Percentiles rank a stretch among this genome's conserved stretches.
Evolutionary conservation across 2,888 invertebrate species (phyloP).

Genomic region (Diarsia brunnea): DNA sequence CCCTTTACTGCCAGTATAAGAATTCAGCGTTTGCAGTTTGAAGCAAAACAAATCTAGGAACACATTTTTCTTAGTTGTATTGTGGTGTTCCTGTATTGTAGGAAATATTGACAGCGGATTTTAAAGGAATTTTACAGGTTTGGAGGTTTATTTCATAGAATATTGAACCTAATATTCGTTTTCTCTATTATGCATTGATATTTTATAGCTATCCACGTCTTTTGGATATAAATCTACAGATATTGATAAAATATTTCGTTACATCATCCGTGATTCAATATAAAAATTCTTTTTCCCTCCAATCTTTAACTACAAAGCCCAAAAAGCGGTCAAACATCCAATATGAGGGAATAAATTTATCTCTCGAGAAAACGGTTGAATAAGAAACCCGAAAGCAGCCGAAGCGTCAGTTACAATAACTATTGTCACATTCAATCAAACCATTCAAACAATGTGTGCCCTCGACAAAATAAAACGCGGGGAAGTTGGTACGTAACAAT

Average conservation of each 20-base stretch:
- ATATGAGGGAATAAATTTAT: conserved; percentile 76
- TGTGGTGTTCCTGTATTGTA: conserved; percentile 43
- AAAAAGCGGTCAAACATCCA: conserved; percentile 72
- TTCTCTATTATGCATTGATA: neutral
- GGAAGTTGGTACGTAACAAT: conserved; percentile 81
- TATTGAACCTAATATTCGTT: neutral
- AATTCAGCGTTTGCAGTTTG: conserved; percentile 55
- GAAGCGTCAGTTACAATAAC: conserved; percentile 85
- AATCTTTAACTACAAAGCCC: conserved; percentile 69
- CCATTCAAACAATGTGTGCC: conserved; percentile 83
- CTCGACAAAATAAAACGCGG: conserved; percentile 85
- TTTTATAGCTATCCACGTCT: neutral
- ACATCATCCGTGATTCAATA: conserved; percentile 43
- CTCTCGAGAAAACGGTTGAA: conserved; percentile 74
- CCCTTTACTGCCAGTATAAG: conserved; percentile 46
- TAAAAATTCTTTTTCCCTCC: conserved; percentile 45
- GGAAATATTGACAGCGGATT: conserved; percentile 51
- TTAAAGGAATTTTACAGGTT: conserved; percentile 17
- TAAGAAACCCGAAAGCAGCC: conserved; percentile 77
- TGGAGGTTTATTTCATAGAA: conserved; percentile 12
- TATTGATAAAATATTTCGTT: conserved; percentile 35
- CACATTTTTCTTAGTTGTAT: conserved; percentile 47
- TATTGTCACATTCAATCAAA: conserved; percentile 90
- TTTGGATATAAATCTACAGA: conserved; percentile 18
- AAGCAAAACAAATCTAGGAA: conserved; percentile 57